Evolutionary conservation across 2,113 vertebrate species (phyloP), one percentile per base, ranked within the genome.

Genomic region (Callionymus lyra): DNA sequence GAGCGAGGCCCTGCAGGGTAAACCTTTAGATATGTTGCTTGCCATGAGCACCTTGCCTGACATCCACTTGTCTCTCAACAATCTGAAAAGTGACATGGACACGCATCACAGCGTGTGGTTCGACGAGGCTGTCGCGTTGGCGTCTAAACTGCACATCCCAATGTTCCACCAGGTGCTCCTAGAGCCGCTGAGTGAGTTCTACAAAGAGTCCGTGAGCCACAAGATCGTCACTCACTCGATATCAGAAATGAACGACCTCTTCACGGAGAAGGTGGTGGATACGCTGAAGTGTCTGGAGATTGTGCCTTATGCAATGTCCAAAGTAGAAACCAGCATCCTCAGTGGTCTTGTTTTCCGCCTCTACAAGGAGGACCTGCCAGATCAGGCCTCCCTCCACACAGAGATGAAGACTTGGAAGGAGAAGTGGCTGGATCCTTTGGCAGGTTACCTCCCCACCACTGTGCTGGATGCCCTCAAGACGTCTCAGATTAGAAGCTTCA

Each of bases 231-330:
- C 83, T 59, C 76, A 85, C 63, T 70, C 71, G 0, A 65, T 80
- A 27, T 41, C 58, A 6, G 83, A 88, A 75, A 64, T 87, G 1
- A 49, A 68, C 0, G 77, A 82, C 52, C 76, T 88, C 41, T 86
- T 82, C 47, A 72, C 81, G 13, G 79, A 82, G 16, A 76, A 74
- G 44, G 76, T 82, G n/a, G 44, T 82, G 50, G 77, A 81, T 48
- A 80, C 76, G 6, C 49, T 87, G 59, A 70, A 51, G 67, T 87
- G 84, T 77, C 70, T 87, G 74, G 81, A 85, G 82, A 80, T 88
- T 60, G 86, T 88, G 82, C 86, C 86, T 84, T 86, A 84, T 16
- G 86, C 83, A 67, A 79, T 87, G 79, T 83, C 81, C 53, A 80
- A 83, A 73, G 70, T 72, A 19, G 79, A 84, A 63, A 83, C 73